These are phyloP conservation scores for Philotrypesis tridentata DNA, from an alignment of 1,140 invertebrate species.

Conservation along the genomic window DNA sequence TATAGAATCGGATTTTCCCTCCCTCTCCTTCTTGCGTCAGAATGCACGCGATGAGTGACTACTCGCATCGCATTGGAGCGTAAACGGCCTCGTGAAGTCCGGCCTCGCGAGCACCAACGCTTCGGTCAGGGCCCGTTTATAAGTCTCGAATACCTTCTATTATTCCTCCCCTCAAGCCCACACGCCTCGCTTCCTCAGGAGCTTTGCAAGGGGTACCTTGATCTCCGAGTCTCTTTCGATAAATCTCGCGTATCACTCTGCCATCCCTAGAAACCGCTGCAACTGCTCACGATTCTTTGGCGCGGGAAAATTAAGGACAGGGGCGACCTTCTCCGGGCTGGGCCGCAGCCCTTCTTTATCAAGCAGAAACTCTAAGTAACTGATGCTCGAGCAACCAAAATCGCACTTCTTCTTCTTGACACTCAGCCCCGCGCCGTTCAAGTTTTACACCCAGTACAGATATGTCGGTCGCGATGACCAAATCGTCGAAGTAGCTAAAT, in stretches of 20 bases:
- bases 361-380: not conserved
- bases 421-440: not conserved
- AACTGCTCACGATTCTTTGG: not conserved
- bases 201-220: conserved; percentile 49
- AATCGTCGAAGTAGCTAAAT: not conserved
- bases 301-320: not conserved
- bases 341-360: not conserved
- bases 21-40: conserved; percentile 53
- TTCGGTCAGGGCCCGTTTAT: conserved; percentile 39
- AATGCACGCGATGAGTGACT: conserved; percentile 55
- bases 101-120: conserved; percentile 45
- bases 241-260: conserved; percentile 63
- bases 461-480: not conserved
- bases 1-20: conserved; percentile 20
- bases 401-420: not conserved
- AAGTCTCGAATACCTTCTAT: conserved; percentile 43
- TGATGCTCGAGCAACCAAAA: not conserved
- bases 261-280: conserved; percentile 55
- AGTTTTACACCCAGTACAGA: not conserved
- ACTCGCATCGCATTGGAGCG: conserved; percentile 15
- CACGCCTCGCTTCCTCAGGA: not conserved
- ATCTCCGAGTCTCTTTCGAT: conserved; percentile 61
- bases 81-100: conserved; percentile 47
- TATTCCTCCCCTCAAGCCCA: conserved; percentile 6
- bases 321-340: not conserved